Conservation (phyloP, 2,888 invertebrate species). For the Stenodema calcarata region DNA sequence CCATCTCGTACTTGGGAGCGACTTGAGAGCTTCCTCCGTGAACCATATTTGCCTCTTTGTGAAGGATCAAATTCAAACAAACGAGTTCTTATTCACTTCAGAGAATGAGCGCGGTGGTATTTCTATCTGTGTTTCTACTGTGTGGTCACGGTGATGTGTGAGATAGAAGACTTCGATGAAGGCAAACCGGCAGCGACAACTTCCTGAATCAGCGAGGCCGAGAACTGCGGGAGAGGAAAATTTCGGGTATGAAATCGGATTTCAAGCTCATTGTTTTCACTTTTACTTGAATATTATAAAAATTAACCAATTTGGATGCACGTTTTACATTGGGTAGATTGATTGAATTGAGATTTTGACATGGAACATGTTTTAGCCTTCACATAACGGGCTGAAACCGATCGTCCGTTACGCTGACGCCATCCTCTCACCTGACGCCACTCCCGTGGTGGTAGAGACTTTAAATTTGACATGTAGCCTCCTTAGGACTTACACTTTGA, state of each 20-base stretch:
- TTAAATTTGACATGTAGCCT: too few relatives aligned
- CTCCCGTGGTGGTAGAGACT: too few relatives aligned
- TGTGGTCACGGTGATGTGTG: background rate
- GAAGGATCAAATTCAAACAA: background rate
- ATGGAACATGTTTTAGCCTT: too few relatives aligned
- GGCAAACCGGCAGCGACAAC: background rate
- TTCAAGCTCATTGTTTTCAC: too few relatives aligned
- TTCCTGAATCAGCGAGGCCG: background rate
- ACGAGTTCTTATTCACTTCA: background rate
- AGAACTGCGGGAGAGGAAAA: background rate
- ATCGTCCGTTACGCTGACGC: too few relatives aligned
- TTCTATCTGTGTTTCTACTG: background rate
- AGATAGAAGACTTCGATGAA: background rate
- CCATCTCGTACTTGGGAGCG: conserved; percentile 35
- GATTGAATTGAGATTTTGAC: too few relatives aligned
- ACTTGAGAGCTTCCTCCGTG: conserved; percentile 23
- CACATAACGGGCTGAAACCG: too few relatives aligned
- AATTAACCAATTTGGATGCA: too few relatives aligned
- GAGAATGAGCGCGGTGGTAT: background rate
- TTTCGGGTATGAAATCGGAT: background rate
- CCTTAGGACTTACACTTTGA: too few relatives aligned
- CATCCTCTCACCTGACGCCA: too few relatives aligned
- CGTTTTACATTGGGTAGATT: too few relatives aligned
- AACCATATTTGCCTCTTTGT: conserved; percentile 23
- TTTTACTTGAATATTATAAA: too few relatives aligned